These are phyloP conservation scores for Pelecanus crispus DNA, from an alignment of 2,113 vertebrate genomes.

Conservation along the genomic window DNA sequence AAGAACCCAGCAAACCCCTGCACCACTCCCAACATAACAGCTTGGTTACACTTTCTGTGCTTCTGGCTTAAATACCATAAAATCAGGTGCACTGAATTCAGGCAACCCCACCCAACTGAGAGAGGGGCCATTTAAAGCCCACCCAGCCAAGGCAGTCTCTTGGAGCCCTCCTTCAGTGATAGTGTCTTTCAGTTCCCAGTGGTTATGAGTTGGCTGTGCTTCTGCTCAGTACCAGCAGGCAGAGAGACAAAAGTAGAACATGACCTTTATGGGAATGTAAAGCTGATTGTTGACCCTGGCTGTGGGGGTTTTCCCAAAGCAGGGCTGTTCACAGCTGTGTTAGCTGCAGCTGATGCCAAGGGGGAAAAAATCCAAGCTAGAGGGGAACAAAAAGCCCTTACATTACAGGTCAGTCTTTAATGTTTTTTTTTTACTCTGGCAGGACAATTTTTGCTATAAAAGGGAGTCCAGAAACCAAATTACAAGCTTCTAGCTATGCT, in stretches of 20 bases:
- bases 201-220: no score
- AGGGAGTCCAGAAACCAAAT: background rate
- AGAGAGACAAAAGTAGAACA: background rate
- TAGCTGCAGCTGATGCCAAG: background rate
- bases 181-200: fast-evolving
- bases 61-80: background rate
- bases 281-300: background rate
- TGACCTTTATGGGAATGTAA: background rate
- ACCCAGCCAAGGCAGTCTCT: fast-evolving
- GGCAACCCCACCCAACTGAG: background rate
- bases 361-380: background rate
- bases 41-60: fast-evolving
- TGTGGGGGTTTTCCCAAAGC: background rate
- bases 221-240: background rate
- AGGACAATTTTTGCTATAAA: background rate
- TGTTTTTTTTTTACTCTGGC: background rate
- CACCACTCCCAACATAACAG: fast-evolving
- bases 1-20: fast-evolving
- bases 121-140: background rate
- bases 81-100: background rate
- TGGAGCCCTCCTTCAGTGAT: fast-evolving
- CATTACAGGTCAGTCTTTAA: background rate
- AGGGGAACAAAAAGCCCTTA: background rate
- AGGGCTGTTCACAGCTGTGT: background rate
- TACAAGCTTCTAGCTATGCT: background rate